Evolutionary conservation across 2,113 vertebrate genomes (phyloP).

Genomic region (Candoia aspera): DNA sequence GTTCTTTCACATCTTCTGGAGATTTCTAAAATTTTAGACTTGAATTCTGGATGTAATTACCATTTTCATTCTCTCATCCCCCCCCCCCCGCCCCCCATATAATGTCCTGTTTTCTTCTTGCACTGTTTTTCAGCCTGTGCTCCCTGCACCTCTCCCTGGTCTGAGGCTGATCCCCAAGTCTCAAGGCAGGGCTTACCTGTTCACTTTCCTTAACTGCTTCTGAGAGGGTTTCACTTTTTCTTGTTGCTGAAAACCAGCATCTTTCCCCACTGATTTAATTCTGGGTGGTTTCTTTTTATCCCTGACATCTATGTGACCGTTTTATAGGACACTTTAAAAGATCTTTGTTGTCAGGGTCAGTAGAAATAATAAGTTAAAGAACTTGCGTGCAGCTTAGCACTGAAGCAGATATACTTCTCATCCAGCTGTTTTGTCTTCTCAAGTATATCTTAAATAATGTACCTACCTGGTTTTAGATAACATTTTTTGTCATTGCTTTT

Average conservation of each 20-base stretch:
- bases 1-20: too few relatives aligned
- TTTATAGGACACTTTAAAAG: background rate
- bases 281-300: background rate
- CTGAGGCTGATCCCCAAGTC: background rate
- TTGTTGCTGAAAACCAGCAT: background rate
- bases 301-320: background rate
- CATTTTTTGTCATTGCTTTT: background rate
- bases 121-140: too few relatives aligned
- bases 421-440: background rate
- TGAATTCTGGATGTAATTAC: too few relatives aligned
- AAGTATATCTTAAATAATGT: background rate
- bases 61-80: too few relatives aligned
- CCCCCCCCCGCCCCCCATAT: too few relatives aligned
- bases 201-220: background rate
- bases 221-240: background rate
- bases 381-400: background rate
- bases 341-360: background rate
- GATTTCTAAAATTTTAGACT: too few relatives aligned
- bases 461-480: background rate
- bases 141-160: background rate
- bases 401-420: background rate
- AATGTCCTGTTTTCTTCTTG: too few relatives aligned
- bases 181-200: background rate
- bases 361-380: background rate
- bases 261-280: background rate